Conservation (phyloP, 2,797 vertebrate species). For the Triplophysa bombifrons region DNA sequence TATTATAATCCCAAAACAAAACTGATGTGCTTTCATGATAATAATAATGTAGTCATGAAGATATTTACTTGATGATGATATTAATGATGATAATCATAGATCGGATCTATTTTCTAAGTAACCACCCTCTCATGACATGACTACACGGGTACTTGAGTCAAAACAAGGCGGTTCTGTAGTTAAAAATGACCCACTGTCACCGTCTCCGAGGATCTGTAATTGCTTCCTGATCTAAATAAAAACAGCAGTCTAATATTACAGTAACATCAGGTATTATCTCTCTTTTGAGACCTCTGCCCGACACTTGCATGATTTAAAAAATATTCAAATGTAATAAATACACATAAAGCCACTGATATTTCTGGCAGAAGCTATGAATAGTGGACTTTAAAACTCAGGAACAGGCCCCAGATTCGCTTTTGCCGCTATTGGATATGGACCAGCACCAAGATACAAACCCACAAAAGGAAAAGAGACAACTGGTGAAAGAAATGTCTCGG, state of each 20-base stretch:
- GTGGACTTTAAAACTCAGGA: slow-evolving; percentile 54
- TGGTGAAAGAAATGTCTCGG: slow-evolving; percentile 27
- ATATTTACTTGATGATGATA: slow-evolving; percentile 61
- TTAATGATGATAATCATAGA: slow-evolving; percentile 63
- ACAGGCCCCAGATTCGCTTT: slow-evolving; percentile 49
- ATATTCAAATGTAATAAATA: slow-evolving; percentile 36
- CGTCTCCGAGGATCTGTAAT: slow-evolving; percentile 36
- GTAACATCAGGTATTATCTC: slow-evolving; percentile 43
- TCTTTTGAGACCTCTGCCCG: slow-evolving; percentile 24
- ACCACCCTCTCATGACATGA: slow-evolving; percentile 29
- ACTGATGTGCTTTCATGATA: slow-evolving; percentile 22
- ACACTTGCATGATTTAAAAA: slow-evolving; percentile 36
- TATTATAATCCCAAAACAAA: background rate
- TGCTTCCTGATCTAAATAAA: slow-evolving; percentile 43
- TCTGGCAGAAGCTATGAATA: slow-evolving; percentile 59
- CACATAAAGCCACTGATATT: slow-evolving; percentile 52
- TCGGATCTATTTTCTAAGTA: slow-evolving; percentile 60
- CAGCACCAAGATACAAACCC: slow-evolving; percentile 46
- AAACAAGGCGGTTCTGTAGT: slow-evolving; percentile 44
- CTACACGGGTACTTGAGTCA: slow-evolving; percentile 31
- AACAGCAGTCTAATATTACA: slow-evolving; percentile 35
- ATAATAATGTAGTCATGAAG: slow-evolving; percentile 27
- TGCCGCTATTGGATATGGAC: slow-evolving; percentile 57
- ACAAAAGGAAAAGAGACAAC: slow-evolving; percentile 50
- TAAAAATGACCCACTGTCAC: slow-evolving; percentile 49